Conservation (phyloP, 1,140 invertebrate species). For the Oncopodura yosiiana region DNA sequence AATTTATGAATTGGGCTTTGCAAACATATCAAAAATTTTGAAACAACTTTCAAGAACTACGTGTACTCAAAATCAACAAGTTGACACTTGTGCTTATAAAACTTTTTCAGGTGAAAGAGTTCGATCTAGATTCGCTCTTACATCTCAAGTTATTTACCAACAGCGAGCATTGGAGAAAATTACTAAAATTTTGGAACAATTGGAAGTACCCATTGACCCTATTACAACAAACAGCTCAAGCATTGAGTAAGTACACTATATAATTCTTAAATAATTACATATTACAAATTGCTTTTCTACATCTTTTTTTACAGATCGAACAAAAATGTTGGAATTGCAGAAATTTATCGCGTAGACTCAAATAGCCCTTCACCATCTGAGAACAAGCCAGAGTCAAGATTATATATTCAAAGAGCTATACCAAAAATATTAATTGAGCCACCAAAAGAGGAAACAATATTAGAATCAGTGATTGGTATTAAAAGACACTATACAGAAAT, state of each 20-base stretch:
- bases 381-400: no score
- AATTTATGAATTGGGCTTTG: background rate
- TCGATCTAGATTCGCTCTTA: constrained; percentile 1
- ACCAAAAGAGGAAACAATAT: no score
- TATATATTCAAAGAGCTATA: no score
- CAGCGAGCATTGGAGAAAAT: constrained; percentile 3
- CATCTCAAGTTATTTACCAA: background rate
- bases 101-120: no score
- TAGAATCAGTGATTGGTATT: no score
- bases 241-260: constrained; percentile 1
- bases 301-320: background rate
- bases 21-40: background rate
- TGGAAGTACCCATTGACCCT: background rate
- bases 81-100: background rate
- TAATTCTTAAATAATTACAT: background rate
- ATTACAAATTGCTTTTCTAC: background rate
- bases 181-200: background rate
- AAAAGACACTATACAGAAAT: no score
- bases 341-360: background rate
- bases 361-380: background rate
- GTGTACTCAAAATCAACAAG: background rate
- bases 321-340: background rate
- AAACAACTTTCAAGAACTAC: background rate
- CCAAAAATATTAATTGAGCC: no score
- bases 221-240: background rate